Evolutionary conservation across 2,113 vertebrate species (phyloP).

Genomic region (Urocolius indicus): DNA sequence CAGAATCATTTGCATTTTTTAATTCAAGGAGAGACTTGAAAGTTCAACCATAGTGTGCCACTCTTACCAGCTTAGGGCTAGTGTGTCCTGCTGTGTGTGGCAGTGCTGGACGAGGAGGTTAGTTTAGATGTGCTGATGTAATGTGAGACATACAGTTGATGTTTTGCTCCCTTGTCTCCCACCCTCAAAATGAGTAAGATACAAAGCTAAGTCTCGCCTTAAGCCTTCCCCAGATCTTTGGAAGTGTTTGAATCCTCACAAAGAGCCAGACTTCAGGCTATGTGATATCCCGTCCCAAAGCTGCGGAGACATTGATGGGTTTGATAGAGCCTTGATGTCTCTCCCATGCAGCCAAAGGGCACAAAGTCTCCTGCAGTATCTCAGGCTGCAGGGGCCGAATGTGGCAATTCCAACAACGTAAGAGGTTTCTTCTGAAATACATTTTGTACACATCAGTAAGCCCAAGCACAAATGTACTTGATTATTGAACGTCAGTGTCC

Average conservation of each 20-base stretch:
- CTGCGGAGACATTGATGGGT: not conserved
- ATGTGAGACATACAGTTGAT: not conserved
- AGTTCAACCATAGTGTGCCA: not conserved
- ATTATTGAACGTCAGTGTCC: not conserved
- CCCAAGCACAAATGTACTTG: not conserved
- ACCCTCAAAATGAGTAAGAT: not conserved
- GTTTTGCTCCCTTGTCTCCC: not conserved
- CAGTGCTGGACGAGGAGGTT: not conserved
- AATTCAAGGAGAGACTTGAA: not conserved
- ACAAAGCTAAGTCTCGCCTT: not conserved
- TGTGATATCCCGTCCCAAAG: fast-evolving
- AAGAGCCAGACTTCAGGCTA: not conserved
- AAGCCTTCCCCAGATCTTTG: not conserved
- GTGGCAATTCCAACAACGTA: not conserved
- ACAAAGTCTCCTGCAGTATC: not conserved
- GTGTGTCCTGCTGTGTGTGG: not conserved
- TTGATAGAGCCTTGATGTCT: not conserved
- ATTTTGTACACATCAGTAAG: not conserved
- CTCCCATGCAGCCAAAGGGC: not conserved
- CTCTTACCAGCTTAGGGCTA: not conserved
- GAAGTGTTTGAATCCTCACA: not conserved
- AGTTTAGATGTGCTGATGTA: not conserved
- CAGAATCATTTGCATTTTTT: not conserved
- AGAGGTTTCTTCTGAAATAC: not conserved
- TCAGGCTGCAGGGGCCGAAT: not conserved